Evolutionary conservation across 2,888 invertebrate species (phyloP), one percentile per base, ranked within the genome.

Genomic region (Timema cristinae): DNA sequence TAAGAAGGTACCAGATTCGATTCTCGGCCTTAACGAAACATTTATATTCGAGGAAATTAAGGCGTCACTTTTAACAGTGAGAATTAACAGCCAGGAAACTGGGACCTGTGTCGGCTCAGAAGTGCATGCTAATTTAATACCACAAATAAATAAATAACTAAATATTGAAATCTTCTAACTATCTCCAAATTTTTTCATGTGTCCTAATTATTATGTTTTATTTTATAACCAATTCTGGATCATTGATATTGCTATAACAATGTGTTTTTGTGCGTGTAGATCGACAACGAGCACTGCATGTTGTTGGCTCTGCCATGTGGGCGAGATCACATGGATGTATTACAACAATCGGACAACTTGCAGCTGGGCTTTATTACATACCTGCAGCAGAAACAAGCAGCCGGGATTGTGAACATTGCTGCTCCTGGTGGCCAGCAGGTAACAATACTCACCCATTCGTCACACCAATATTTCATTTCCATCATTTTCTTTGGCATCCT

Each of bases 401-500:
- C 98, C 77, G 98, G 98, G 78, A 98, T 99, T 81, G 95, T 98
- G 78, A 98, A 98, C 84, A 93, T 97, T 75, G 92, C 93, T 48
- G 91, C 92, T 76, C 95, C 96, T 71, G 95, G 94, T 76, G 92
- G 94, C 78, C 93, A 94, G 77, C 91, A 92, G 87, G 92, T 91
- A 82, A 80, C 32, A 2, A 32, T 32, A 32, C 32, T 32, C 32
- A 32, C 32, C 1, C 4, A 32, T 32, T 32, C 32, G 32, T 32
- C 32, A 32, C 32, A 32, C 32, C 32, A 32, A 32, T 32, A 32
- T 32, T 32, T 32, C 32, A 32, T 32, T 32, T 32, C 32, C 32
- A 32, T 32, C 1, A 32, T 32, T 32, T 32, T 32, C 32, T 32
- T 32, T 32, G 32, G 32, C 32, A 32, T 32, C 32, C 32, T 32